phyloP scores from a whole-genome alignment of 53 echinoderm and acorn worm genomes.

The Zoroaster sp. region DNA sequence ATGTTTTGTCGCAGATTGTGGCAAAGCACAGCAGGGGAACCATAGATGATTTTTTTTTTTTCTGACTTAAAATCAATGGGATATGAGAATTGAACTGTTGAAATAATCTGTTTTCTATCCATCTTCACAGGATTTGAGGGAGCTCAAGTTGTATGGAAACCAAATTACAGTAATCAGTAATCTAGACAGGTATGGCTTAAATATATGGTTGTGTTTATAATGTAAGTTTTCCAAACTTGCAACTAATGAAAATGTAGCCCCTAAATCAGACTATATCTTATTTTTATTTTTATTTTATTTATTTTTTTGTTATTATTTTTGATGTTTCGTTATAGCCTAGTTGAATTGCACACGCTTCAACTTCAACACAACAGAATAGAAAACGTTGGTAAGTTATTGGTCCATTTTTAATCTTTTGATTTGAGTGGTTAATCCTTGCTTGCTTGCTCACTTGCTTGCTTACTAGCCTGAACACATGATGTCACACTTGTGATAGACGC shows the following conservation, averaged over 20 bases:
- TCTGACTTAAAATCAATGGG: too few relatives aligned
- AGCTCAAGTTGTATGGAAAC: constrained; percentile 91
- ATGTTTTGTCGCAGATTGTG: not conserved
- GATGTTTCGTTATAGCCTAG: constrained; percentile 60
- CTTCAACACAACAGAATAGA: constrained; percentile 90
- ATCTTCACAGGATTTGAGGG: constrained; percentile 68
- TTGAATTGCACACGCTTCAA: constrained; percentile 83
- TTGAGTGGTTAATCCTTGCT: too few relatives aligned
- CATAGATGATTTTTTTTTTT: too few relatives aligned
- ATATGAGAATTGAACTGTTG: not conserved
- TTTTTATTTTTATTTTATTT: not conserved
- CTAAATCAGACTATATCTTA: not conserved
- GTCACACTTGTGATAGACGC: too few relatives aligned
- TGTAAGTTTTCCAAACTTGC: too few relatives aligned
- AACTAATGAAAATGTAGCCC: not conserved
- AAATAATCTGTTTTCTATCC: not conserved
- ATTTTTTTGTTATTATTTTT: not conserved
- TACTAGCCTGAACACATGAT: too few relatives aligned
- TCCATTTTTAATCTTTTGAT: too few relatives aligned
- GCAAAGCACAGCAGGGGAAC: not conserved
- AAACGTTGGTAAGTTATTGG: constrained; percentile 70
- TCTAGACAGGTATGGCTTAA: constrained; percentile 69
- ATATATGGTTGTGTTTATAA: not conserved
- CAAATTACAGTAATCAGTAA: constrained; percentile 67
- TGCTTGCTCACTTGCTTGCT: too few relatives aligned